These are phyloP conservation scores for Drosophila pseudoananassae DNA, from an alignment of 1,140 invertebrate genomes.

Conservation along the genomic window DNA sequence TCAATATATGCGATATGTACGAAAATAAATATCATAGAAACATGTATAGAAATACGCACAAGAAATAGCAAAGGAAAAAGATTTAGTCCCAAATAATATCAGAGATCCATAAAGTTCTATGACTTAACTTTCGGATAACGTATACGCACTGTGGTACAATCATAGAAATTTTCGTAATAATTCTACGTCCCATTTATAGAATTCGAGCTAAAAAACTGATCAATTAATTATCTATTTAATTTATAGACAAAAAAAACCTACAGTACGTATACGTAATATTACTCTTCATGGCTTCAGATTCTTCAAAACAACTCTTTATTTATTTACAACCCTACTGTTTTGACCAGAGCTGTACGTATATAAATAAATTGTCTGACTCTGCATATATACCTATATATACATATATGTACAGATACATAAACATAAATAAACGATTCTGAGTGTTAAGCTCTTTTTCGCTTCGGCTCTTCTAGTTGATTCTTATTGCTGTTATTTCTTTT, in stretches of 20 bases:
- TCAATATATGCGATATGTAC: conserved; percentile 19
- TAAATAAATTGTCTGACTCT: conserved; percentile 27
- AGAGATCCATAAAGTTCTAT: background rate
- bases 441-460: conserved; percentile 29
- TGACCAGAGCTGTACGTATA: conserved; percentile 14
- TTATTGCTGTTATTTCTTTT: conserved; percentile 5
- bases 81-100: background rate
- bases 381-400: background rate
- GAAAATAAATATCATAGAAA: conserved; percentile 27
- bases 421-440: conserved; percentile 61
- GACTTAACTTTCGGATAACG: background rate
- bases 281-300: background rate
- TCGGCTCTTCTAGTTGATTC: conserved; percentile 14
- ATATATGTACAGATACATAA: conserved; percentile 37
- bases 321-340: background rate
- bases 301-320: background rate
- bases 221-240: no score
- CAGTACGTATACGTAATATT: background rate
- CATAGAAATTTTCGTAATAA: background rate
- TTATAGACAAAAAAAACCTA: background rate
- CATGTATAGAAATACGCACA: conserved; percentile 22
- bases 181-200: no score
- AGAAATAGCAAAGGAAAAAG: background rate
- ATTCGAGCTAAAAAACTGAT: no score
- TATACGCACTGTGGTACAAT: conserved; percentile 1